Evolutionary conservation across 2,113 vertebrate genomes (phyloP).

Genomic region (Collichthys lucidus): DNA sequence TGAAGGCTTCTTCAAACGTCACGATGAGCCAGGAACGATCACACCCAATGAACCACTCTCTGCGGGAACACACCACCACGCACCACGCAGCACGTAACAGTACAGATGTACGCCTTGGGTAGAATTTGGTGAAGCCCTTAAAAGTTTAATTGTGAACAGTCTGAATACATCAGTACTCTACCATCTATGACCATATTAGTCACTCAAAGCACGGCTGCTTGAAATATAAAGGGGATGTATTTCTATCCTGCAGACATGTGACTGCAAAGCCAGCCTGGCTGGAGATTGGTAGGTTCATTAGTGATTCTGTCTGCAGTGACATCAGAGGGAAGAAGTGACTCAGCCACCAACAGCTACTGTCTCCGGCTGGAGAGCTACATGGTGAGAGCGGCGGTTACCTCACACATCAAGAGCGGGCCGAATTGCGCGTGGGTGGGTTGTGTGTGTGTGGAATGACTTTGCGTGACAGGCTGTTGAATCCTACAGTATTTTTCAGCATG

Average conservation of each 20-base stretch:
- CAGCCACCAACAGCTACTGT: constrained; percentile 36
- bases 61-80: too few relatives aligned
- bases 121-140: background rate
- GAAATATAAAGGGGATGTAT: background rate
- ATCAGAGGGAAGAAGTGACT: constrained; percentile 65
- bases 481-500: constrained; percentile 5
- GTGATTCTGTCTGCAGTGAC: constrained; percentile 60
- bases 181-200: background rate
- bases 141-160: background rate
- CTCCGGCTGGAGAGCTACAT: constrained; percentile 47
- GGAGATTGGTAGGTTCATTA: constrained; percentile 46
- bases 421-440: constrained; percentile 12
- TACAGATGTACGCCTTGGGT: too few relatives aligned
- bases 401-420: constrained; percentile 21
- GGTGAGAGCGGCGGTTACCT: constrained; percentile 17
- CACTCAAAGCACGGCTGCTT: constrained; percentile 11
- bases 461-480: constrained; percentile 22
- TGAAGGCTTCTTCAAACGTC: too few relatives aligned
- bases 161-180: background rate
- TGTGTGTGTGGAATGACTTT: constrained; percentile 9
- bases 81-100: too few relatives aligned
- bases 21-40: too few relatives aligned
- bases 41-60: too few relatives aligned
- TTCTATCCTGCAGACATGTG: background rate
- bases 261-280: constrained; percentile 1